A percentile compares a stretch with the other conserved stretches of the same genome.
phyloP scores from a whole-genome alignment of 1,140 invertebrate species.

The Eriosoma lanigerum region DNA sequence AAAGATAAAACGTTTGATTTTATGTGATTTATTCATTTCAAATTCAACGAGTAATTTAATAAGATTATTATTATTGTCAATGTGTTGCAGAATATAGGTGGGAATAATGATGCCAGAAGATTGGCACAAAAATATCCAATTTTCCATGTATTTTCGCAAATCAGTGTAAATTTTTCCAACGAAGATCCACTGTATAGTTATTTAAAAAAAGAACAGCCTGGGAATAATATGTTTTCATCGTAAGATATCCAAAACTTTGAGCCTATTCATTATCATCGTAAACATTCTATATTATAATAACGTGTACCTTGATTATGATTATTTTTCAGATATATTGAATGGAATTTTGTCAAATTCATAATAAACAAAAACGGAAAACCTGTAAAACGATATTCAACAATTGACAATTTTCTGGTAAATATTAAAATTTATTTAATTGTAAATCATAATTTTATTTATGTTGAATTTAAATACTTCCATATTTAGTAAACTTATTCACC shows the following conservation, averaged over 20 bases:
- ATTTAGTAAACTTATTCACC: too few relatives aligned
- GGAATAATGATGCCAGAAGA: not conserved
- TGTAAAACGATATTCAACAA: constrained; percentile 68
- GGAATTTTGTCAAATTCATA: constrained; percentile 97
- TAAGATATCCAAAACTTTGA: not conserved
- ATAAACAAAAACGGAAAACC: constrained; percentile 82
- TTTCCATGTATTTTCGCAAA: constrained; percentile 66
- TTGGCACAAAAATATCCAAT: not conserved
- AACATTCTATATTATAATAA: too few relatives aligned
- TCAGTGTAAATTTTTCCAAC: constrained; percentile 84
- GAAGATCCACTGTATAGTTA: constrained; percentile 85
- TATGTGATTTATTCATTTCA: too few relatives aligned
- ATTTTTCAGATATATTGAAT: constrained; percentile 75
- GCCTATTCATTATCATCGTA: too few relatives aligned
- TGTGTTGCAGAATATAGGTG: not conserved
- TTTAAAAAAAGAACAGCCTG: constrained; percentile 67
- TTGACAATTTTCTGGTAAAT: not conserved
- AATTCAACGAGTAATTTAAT: too few relatives aligned
- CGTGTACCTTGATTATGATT: constrained; percentile 21
- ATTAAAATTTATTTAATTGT: too few relatives aligned
- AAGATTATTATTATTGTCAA: not conserved
- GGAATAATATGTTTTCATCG: fast-evolving
- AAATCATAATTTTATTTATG: too few relatives aligned
- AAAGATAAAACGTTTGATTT: not conserved
- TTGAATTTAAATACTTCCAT: too few relatives aligned